phyloP scores from a whole-genome alignment of 2,113 vertebrate genomes.

The Phylloscopus trochiloides region DNA sequence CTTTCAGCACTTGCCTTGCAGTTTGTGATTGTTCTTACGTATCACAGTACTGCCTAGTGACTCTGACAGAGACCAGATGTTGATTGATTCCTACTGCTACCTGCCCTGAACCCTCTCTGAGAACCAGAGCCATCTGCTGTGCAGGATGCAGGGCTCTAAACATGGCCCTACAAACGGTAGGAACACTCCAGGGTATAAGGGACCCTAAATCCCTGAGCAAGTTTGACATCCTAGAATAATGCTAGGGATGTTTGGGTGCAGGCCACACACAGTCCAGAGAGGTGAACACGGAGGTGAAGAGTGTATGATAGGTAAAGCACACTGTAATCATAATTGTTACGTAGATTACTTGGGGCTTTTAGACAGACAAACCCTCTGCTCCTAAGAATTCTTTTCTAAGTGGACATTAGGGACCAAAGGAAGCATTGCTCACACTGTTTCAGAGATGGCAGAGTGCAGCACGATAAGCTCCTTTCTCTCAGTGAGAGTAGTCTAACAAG shows the following conservation, averaged over 20 bases:
- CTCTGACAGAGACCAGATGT: background rate
- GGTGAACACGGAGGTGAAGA: background rate
- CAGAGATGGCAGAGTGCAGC: background rate
- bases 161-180: background rate
- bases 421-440: background rate
- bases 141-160: background rate
- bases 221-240: background rate
- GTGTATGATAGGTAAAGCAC: background rate
- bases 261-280: background rate
- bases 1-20: background rate
- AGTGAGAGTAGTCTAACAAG: background rate
- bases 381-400: background rate
- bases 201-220: background rate
- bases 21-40: background rate
- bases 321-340: background rate
- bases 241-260: background rate
- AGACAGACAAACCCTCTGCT: background rate
- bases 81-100: background rate
- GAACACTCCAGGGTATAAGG: background rate
- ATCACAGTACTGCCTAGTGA: background rate
- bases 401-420: background rate
- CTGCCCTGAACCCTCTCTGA: background rate
- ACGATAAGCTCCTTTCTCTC: background rate
- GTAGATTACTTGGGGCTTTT: background rate
- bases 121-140: background rate